A percentile compares a stretch with the other conserved stretches of the same genome.
These are phyloP conservation scores for Nowickia ferox DNA, from an alignment of 2,888 invertebrate genomes.

Conservation along the genomic window DNA sequence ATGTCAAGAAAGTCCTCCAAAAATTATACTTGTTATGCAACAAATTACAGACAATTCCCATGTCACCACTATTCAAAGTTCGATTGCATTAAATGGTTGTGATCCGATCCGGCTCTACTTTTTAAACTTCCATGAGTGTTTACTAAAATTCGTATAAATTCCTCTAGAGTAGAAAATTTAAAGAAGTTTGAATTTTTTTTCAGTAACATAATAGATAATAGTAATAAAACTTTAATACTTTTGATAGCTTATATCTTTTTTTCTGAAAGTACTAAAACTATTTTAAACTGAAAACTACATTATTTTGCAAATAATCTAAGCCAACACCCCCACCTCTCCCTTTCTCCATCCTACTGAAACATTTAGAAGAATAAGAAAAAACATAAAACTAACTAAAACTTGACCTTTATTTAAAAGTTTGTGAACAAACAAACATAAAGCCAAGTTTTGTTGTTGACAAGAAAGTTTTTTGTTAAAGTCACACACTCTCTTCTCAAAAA, in stretches of 20 bases:
- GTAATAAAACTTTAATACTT: constrained; percentile 6
- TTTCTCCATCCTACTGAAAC: background rate
- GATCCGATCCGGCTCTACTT: no score
- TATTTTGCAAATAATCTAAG: constrained; percentile 9
- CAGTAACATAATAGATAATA: constrained; percentile 9
- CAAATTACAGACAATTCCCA: no score
- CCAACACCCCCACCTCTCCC: background rate
- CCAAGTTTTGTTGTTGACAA: constrained; percentile 57
- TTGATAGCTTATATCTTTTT: background rate
- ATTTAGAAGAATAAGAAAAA: background rate
- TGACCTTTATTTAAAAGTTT: constrained; percentile 64
- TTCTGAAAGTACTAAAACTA: background rate
- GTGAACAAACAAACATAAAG: constrained; percentile 44
- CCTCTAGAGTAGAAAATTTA: background rate
- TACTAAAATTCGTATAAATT: background rate
- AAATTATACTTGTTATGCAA: no score
- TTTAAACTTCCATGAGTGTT: background rate
- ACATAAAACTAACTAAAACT: constrained; percentile 3
- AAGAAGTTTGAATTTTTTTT: background rate
- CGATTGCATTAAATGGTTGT: background rate
- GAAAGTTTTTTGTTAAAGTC: constrained; percentile 50
- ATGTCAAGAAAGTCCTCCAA: no score
- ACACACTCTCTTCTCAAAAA: constrained; percentile 25
- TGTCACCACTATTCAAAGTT: no score
- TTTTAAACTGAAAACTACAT: constrained; percentile 27